Evolutionary conservation across 2,797 vertebrate species (phyloP).

Genomic region (Epinephelus malabaricus): DNA sequence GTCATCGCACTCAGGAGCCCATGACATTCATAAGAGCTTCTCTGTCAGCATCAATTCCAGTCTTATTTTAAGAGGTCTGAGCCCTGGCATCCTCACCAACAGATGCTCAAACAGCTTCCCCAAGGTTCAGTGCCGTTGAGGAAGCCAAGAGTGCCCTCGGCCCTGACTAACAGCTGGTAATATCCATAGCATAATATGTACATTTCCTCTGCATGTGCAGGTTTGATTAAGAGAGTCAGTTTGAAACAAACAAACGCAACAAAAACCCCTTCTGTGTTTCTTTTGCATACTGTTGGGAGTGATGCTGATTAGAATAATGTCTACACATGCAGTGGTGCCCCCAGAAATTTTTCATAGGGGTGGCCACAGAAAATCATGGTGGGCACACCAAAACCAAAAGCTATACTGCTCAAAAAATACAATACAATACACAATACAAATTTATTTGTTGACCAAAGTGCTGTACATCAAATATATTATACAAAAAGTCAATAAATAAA

Average conservation of each 20-base stretch:
- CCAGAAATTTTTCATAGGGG: too few relatives aligned
- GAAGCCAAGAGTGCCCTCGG: conserved; percentile 28
- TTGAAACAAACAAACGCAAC: conserved; percentile 6
- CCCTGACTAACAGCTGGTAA: conserved; percentile 46
- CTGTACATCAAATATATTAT: too few relatives aligned
- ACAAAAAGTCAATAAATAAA: too few relatives aligned
- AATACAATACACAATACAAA: too few relatives aligned
- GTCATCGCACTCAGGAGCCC: conserved; percentile 75
- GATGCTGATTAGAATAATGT: too few relatives aligned
- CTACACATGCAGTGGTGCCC: too few relatives aligned
- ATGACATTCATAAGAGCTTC: conserved; percentile 78
- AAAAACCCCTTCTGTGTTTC: background rate
- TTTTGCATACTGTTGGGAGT: background rate
- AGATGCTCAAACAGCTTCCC: conserved; percentile 68
- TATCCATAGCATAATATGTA: conserved; percentile 24
- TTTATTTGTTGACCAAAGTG: too few relatives aligned
- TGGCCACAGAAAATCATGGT: too few relatives aligned
- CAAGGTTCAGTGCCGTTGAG: conserved; percentile 50
- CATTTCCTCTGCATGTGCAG: conserved; percentile 15
- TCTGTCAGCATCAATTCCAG: conserved; percentile 80
- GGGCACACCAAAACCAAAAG: too few relatives aligned
- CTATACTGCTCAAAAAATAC: too few relatives aligned
- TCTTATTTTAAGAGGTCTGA: conserved; percentile 71
- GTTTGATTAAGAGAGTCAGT: background rate
- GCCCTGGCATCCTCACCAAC: conserved; percentile 58